Conservation (phyloP, 2,113 vertebrate species). For the Istiophorus platypterus region DNA sequence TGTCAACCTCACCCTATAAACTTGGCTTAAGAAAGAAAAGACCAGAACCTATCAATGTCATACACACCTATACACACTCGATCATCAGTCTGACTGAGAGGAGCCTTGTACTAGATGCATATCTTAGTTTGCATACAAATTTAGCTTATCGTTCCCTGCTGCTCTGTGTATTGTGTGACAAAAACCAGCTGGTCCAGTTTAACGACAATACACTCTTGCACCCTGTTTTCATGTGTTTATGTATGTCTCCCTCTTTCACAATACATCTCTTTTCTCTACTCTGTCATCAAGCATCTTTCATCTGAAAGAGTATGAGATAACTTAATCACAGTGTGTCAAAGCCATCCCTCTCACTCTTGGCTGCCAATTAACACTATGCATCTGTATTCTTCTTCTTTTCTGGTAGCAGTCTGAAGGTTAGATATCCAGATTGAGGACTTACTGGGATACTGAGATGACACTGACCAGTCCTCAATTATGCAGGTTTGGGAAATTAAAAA, state of each 20-base stretch:
- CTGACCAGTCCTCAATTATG: background rate
- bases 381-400: constrained; percentile 2
- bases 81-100: constrained; percentile 3
- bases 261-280: constrained; percentile 2
- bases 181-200: constrained; percentile 56
- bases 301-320: background rate
- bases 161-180: constrained; percentile 27
- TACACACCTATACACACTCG: constrained; percentile 18
- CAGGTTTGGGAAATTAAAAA: background rate
- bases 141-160: constrained; percentile 27
- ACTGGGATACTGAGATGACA: background rate
- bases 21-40: constrained; percentile 18
- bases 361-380: constrained; percentile 1
- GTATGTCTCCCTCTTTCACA: background rate
- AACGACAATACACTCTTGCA: constrained; percentile 32
- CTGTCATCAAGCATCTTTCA: constrained; percentile 24
- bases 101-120: background rate
- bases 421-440: background rate
- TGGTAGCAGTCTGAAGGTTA: background rate
- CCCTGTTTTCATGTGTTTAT: constrained; percentile 4
- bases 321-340: constrained; percentile 10
- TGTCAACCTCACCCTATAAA: constrained; percentile 7
- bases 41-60: background rate
- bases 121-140: constrained; percentile 43
- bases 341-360: constrained; percentile 6